Base-by-base conservation (phyloP, 1,140 invertebrate genomes). In the Neodiprion lecontei region DNA sequence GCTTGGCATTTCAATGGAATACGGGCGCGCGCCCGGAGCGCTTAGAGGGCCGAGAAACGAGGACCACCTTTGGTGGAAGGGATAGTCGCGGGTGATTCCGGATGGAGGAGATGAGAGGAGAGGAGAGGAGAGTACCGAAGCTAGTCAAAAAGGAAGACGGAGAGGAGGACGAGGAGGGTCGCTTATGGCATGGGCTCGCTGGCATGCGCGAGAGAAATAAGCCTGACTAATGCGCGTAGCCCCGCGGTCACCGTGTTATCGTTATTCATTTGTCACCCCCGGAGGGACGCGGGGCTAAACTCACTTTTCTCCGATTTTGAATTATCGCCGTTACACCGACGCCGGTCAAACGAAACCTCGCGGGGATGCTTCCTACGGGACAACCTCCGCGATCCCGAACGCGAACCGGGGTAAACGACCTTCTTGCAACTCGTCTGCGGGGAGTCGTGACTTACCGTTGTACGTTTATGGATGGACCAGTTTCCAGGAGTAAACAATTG, bases 231-330 rank as follows among this genome's bases (percentile, higher is more conserved):
- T 85, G 81, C 77, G 74, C 74, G 50, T 78, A 78, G 79, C 75
- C 67, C 73, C 77, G 65, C 70, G 78, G 74, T 82, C 79, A 74
- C 76, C 75, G 77, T 78, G 73, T 73, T 76, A 84, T 79, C 84
- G 82, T 84, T 84, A 84, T 74, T 85, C 81, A 85, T 84, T 85
- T 85, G 83, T 83, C 83, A 82, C 74, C 72, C 75, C 74, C 70
- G 73, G 77, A 61, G 53, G 53, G 53, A 61, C 3, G n/a, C 53
- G 11, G n/a, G n/a, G 28, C 28, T 40, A 40, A 61, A 7, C 53
- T 61, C 53, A 61, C 53, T 61, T 61, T 61, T 61, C 53, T 61
- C 7, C 53, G 53, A 61, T 61, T 61, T 61, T 61, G 53, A 61
- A 61, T 61, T 61, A 61, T 61, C 53, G 53, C 53, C 11, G 28